Evolutionary conservation across 2,888 invertebrate genomes (phyloP), one percentile per base, ranked within the genome.

Genomic region (Drosophila diplacantha): DNA sequence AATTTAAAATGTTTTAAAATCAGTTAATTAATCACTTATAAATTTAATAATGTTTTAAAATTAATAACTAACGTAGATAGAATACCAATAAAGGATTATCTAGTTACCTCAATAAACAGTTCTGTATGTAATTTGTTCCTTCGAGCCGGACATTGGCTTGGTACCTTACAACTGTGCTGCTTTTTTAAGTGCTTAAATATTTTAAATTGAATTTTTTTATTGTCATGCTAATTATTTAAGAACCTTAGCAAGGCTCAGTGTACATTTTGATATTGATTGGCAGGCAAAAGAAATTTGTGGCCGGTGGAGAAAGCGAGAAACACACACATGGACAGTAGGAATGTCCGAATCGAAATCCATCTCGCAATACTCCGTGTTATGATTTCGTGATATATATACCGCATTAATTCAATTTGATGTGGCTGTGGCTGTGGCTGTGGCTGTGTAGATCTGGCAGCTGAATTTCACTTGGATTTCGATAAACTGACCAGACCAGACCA

Each of bases 391-490:
- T 78, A 73, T 73, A 68, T 78, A 67, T 31, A 41, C 64, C 58
- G 66, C 70, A 79, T 76, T 76, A 81, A 79, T 81, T 81, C 71
- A 76, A 79, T 79, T 81, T 74, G 73, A 79, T 81, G 66, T 71
- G 73, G 22, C 32, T 29, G 35, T 31, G 44, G 18, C 18, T 44
- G 18, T 31, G 44, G 18, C 18, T 44, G 18, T 29, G 44, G 29
- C 37, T 31, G 32, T 44, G 29, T 1, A 44, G 43, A 20, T 31
- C 50, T 34, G 35, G 12, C 18, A 37, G 41, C 12, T 31, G 47
- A 32, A 38, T 20, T 62, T 43, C 43, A n/a, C 61, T 41, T 50
- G 46, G 41, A 55, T 51, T 50, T 49, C 65, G 75, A 76, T 76
- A 68, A 71, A 69, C 66, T 69, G 62, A 51, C 44, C 44, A 31